These are phyloP conservation scores for Cheilinus undulatus DNA, from an alignment of 2,113 vertebrate genomes.

Conservation along the genomic window DNA sequence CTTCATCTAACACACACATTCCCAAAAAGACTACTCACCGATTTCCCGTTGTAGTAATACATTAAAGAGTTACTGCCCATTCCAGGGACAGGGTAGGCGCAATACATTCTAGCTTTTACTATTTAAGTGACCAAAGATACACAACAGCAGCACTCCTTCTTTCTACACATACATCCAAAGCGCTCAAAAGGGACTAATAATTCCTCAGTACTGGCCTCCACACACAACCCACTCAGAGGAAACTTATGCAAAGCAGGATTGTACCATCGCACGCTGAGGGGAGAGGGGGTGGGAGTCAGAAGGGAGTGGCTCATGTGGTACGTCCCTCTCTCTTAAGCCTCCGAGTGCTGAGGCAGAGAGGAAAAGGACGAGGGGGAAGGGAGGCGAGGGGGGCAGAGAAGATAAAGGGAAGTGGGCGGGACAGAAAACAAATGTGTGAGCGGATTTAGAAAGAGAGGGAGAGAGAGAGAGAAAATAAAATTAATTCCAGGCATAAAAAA, in stretches of 20 bases:
- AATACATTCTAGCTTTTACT: constrained; percentile 90
- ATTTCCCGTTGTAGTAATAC: constrained; percentile 99
- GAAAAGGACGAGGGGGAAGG: constrained; percentile 68
- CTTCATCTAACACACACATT: constrained; percentile 70
- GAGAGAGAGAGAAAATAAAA: constrained; percentile 42
- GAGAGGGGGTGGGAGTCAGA: constrained; percentile 73
- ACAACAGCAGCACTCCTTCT: constrained; percentile 75
- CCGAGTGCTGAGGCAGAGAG: constrained; percentile 83
- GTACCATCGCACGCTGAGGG: constrained; percentile 86
- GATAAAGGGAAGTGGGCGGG: constrained; percentile 78
- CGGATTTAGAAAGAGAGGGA: constrained; percentile 73
- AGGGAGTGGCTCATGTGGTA: constrained; percentile 78
- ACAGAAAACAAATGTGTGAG: constrained; percentile 81
- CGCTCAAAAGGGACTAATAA: constrained; percentile 87
- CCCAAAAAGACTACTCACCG: constrained; percentile 88
- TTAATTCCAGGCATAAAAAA: constrained; percentile 70
- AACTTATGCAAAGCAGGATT: constrained; percentile 97
- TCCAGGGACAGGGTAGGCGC: constrained; percentile 96
- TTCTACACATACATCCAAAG: constrained; percentile 88
- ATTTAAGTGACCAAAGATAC: constrained; percentile 60
- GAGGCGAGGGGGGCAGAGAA: constrained; percentile 47
- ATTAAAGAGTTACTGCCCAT: constrained; percentile 96
- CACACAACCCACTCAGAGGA: constrained; percentile 93
- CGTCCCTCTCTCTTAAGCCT: constrained; percentile 79
- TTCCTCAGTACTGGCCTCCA: constrained; percentile 88